Evolutionary conservation across 2,113 vertebrate genomes (phyloP).

Genomic region (Melanerpes aurifrons): DNA sequence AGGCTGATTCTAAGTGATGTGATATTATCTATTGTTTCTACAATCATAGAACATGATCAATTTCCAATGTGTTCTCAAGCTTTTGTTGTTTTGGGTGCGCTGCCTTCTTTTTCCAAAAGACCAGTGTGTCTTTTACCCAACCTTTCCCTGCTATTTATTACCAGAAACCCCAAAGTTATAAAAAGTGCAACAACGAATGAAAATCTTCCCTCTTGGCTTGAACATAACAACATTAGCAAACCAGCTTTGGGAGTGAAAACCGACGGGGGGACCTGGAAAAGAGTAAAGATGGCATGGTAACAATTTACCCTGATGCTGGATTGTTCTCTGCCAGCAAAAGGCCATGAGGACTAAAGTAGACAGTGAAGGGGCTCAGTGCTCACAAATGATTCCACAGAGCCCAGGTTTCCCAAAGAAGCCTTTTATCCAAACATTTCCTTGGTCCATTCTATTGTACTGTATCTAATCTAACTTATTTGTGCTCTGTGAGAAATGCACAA

Average conservation of each 20-base stretch:
- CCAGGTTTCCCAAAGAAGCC: not conserved
- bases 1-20: not conserved
- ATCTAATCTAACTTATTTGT: not conserved
- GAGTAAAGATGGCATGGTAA: not conserved
- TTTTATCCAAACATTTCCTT: not conserved
- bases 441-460: not conserved
- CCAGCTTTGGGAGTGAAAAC: not conserved
- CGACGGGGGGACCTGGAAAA: not conserved
- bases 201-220: not conserved
- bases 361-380: not conserved
- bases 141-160: not conserved
- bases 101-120: not conserved
- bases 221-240: not conserved
- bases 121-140: not conserved
- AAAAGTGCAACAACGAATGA: not conserved
- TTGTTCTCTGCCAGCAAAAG: not conserved
- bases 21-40: not conserved
- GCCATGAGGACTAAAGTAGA: not conserved
- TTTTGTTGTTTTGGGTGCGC: accelerated
- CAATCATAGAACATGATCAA: not conserved
- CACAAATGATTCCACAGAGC: not conserved
- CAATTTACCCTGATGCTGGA: not conserved
- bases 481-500: not conserved
- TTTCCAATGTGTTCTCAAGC: not conserved
- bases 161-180: not conserved